Evolutionary conservation across 2,113 vertebrate genomes (phyloP).

Genomic region (Bambusicola thoracicus): DNA sequence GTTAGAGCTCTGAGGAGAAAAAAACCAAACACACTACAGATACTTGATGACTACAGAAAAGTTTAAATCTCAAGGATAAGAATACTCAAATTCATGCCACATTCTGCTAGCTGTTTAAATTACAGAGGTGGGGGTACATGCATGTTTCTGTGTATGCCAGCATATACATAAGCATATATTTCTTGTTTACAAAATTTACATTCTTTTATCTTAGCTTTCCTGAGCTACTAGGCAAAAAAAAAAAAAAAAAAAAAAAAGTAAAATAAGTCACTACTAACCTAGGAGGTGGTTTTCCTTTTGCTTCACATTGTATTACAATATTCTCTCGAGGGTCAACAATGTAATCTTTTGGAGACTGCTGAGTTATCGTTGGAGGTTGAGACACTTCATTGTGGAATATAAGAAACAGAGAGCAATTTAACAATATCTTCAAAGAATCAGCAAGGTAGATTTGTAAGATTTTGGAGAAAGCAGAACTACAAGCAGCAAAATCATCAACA

Average conservation of each 20-base stretch:
- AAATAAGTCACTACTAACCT: slow-evolving; percentile 80
- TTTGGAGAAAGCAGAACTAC: slow-evolving; percentile 7
- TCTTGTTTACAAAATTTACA: neutral
- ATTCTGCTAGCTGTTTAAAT: neutral
- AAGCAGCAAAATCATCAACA: neutral
- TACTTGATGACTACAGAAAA: neutral
- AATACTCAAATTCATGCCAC: neutral
- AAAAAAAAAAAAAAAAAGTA: neutral
- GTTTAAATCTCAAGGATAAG: neutral
- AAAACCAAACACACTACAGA: neutral
- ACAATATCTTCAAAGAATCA: slow-evolving; percentile 42
- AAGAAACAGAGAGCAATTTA: slow-evolving; percentile 62
- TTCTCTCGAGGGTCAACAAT: slow-evolving; percentile 96
- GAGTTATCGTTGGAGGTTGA: slow-evolving; percentile 94
- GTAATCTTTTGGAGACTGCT: slow-evolving; percentile 97
- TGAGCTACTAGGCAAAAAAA: neutral
- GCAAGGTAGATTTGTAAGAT: neutral
- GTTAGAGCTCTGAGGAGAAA: neutral
- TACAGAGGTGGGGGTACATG: fast-evolving
- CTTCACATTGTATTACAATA: slow-evolving; percentile 94
- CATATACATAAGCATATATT: neutral
- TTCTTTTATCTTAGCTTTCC: neutral
- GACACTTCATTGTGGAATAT: slow-evolving; percentile 83
- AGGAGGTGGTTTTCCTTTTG: slow-evolving; percentile 95
- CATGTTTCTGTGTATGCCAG: neutral